Percentiles rank a stretch among this genome's conserved stretches.
Conservation (phyloP, 37 sponge, comb jelly and placozoan species). For the Chondrosia reniformis region DNA sequence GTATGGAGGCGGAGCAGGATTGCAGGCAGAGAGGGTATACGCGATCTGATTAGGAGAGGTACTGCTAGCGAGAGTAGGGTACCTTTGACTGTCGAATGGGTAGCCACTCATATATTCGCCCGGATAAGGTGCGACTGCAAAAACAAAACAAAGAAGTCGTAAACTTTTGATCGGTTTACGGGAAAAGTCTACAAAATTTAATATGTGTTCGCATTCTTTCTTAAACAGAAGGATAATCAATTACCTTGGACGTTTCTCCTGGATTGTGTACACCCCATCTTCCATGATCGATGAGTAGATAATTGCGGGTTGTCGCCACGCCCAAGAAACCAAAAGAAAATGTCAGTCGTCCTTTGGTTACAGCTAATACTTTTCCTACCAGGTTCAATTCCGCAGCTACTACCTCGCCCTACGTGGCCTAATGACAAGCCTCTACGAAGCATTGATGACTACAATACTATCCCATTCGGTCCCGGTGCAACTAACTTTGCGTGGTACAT, state of each 20-base stretch:
- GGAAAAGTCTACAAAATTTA: too few relatives aligned
- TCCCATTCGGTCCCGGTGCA: background rate
- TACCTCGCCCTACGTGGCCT: background rate
- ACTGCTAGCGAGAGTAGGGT: slow-evolving; percentile 13
- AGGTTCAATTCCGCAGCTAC: background rate
- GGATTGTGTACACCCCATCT: background rate
- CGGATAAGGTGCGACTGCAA: slow-evolving; percentile 7
- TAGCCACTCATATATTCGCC: background rate
- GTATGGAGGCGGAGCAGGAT: slow-evolving; percentile 5
- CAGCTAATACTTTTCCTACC: background rate
- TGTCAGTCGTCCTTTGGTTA: background rate
- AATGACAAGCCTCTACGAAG: background rate
- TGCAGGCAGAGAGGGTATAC: background rate
- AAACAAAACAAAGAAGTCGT: background rate
- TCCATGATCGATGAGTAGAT: background rate
- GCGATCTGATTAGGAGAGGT: background rate
- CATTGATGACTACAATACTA: background rate
- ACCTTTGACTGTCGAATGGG: background rate
- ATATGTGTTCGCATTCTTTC: too few relatives aligned
- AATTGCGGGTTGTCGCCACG: too few relatives aligned
- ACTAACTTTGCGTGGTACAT: background rate
- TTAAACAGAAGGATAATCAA: too few relatives aligned
- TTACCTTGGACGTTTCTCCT: background rate
- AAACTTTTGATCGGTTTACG: too few relatives aligned
- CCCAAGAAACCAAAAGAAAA: too few relatives aligned